Evolutionary conservation across 2,888 invertebrate species (phyloP).

Genomic region (Heliconius aoede): DNA sequence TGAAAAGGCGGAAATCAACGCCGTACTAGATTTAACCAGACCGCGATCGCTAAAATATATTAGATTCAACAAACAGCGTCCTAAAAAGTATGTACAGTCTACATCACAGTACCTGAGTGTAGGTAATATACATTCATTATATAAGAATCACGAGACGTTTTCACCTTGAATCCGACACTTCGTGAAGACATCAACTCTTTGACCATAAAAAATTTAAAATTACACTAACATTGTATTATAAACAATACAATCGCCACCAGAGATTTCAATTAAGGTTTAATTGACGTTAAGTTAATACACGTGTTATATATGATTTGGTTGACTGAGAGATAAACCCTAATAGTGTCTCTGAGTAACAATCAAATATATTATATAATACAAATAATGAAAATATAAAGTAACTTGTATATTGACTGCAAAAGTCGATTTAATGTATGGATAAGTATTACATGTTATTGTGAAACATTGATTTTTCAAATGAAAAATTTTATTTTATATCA

Average conservation of each 20-base stretch:
- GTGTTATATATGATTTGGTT: background rate
- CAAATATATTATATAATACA: background rate
- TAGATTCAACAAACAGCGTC: background rate
- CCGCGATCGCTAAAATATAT: background rate
- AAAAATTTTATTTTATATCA: background rate
- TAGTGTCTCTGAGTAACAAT: background rate
- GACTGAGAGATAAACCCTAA: background rate
- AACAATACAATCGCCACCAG: background rate
- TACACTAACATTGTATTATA: background rate
- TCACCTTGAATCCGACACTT: slow-evolving; percentile 13
- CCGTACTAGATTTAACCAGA: background rate
- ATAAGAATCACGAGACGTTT: slow-evolving; percentile 13
- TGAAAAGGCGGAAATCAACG: background rate
- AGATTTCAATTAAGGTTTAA: background rate
- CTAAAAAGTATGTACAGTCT: background rate
- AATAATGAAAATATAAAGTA: background rate
- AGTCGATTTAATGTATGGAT: background rate
- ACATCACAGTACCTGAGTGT: no score
- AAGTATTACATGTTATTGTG: background rate
- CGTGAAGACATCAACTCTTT: background rate
- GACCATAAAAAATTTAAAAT: slow-evolving; percentile 6
- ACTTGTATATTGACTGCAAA: background rate
- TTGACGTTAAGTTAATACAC: background rate
- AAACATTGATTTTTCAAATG: background rate
- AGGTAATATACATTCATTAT: background rate